Conservation (phyloP, 1,140 invertebrate species). For the Dendrolimus punctatus region DNA sequence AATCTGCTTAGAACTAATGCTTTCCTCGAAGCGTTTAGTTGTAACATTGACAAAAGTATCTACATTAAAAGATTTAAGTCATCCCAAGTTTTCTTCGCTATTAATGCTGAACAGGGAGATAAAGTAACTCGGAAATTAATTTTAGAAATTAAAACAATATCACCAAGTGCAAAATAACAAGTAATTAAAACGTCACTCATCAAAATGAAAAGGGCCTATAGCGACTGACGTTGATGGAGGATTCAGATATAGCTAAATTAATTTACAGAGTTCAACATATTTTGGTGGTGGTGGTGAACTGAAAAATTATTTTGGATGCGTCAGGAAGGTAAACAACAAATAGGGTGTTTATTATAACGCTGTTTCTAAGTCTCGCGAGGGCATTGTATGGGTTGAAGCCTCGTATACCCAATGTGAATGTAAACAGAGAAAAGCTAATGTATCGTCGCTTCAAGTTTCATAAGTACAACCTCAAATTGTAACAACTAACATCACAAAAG, state of each 20-base stretch:
- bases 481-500: too few relatives aligned
- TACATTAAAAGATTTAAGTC: too few relatives aligned
- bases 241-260: constrained; percentile 22
- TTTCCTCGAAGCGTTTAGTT: too few relatives aligned
- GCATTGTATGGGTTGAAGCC: constrained; percentile 18
- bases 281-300: constrained; percentile 1
- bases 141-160: constrained; percentile 19
- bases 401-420: not conserved
- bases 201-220: constrained; percentile 17
- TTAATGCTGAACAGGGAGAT: too few relatives aligned
- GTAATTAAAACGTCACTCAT: constrained; percentile 23
- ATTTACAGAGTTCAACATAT: constrained; percentile 16
- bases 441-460: too few relatives aligned
- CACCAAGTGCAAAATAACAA: constrained; percentile 14
- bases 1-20: too few relatives aligned
- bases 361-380: not conserved
- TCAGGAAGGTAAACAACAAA: not conserved
- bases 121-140: not conserved
- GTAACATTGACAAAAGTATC: too few relatives aligned
- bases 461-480: too few relatives aligned
- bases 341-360: too few relatives aligned
- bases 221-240: constrained; percentile 20
- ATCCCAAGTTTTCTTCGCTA: too few relatives aligned
- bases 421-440: too few relatives aligned
- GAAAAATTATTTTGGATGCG: not conserved